These are phyloP conservation scores for Saxidomus purpurata DNA, from an alignment of 1,140 invertebrate species.

Conservation along the genomic window DNA sequence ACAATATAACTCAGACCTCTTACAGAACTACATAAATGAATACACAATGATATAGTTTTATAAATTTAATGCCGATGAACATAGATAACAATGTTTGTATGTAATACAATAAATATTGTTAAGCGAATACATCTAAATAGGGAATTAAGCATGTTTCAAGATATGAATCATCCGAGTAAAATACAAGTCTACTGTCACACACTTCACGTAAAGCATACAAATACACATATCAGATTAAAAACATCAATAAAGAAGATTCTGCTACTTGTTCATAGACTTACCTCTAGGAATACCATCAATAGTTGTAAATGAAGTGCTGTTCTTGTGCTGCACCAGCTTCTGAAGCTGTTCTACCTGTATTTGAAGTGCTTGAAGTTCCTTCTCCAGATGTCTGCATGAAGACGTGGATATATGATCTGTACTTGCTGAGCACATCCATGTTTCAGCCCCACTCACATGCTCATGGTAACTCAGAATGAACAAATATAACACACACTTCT, in stretches of 20 bases:
- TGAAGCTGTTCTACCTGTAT: constrained; percentile 9
- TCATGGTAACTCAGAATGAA: too few species aligned
- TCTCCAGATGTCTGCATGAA: background rate
- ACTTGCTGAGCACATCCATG: background rate
- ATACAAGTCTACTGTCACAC: background rate
- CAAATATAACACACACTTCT: too few species aligned
- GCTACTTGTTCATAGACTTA: background rate
- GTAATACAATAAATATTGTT: background rate
- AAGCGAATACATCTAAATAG: too few species aligned
- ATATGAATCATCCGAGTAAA: background rate
- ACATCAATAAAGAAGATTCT: background rate
- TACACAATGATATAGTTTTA: too few species aligned
- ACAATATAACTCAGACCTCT: too few species aligned
- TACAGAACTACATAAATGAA: too few species aligned
- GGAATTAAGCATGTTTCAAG: too few species aligned
- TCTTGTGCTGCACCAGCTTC: background rate
- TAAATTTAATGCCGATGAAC: too few species aligned
- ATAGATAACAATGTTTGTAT: background rate
- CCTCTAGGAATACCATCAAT: constrained; percentile 36
- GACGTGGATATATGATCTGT: background rate
- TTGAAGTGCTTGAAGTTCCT: background rate
- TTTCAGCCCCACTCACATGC: background rate
- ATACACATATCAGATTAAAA: background rate
- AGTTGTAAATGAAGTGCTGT: background rate
- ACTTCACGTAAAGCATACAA: background rate